These are phyloP conservation scores for Eupithecia pulchellata DNA, from an alignment of 2,888 invertebrate genomes.

Conservation along the genomic window DNA sequence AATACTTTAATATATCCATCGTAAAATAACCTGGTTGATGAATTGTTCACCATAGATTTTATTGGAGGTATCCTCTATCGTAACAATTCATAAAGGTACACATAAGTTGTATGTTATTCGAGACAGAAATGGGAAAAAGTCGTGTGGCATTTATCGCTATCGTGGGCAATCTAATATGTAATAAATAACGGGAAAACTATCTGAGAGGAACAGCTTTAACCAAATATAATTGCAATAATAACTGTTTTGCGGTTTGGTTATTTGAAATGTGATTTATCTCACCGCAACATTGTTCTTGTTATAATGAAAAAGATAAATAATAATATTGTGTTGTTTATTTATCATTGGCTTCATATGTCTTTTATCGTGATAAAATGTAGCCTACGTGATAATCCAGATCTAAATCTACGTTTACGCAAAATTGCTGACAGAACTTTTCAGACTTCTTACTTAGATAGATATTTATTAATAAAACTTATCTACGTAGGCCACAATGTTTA, in stretches of 20 bases:
- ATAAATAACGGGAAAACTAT: conserved; percentile 41
- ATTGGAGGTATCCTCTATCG: background rate
- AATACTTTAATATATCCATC: background rate
- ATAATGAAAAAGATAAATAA: background rate
- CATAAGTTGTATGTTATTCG: conserved; percentile 14
- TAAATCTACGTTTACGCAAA: too few species aligned
- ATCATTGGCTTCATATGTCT: background rate
- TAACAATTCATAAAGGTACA: conserved; percentile 1
- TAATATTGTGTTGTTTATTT: background rate
- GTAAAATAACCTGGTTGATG: background rate
- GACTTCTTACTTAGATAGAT: too few species aligned
- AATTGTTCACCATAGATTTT: background rate
- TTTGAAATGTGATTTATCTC: conserved; percentile 20
- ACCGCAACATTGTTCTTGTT: conserved; percentile 7
- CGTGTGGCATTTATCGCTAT: conserved; percentile 28
- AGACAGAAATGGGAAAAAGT: conserved; percentile 23
- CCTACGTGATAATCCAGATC: too few species aligned
- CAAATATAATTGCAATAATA: conserved; percentile 39
- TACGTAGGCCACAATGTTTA: too few species aligned
- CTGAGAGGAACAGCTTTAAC: conserved; percentile 28
- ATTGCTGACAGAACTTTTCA: too few species aligned
- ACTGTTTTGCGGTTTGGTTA: conserved; percentile 34
- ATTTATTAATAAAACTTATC: too few species aligned
- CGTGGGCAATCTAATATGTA: conserved; percentile 39
- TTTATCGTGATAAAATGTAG: background rate